A percentile compares a stretch with the other conserved stretches of the same genome.
These are phyloP conservation scores for Volucella zonaria DNA, from an alignment of 2,888 invertebrate genomes.

Conservation along the genomic window DNA sequence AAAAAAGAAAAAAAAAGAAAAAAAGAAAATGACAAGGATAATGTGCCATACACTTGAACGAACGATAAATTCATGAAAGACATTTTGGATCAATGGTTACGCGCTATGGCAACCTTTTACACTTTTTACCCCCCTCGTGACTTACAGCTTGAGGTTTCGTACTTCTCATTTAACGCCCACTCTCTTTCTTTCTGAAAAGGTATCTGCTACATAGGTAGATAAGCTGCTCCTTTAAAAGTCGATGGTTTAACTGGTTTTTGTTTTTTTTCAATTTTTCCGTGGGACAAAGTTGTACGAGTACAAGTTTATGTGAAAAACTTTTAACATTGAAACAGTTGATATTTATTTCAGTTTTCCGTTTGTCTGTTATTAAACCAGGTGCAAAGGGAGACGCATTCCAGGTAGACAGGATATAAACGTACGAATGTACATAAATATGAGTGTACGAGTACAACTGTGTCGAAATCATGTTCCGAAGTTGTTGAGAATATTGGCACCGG, in stretches of 20 bases:
- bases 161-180: neutral
- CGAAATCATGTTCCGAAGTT: neutral
- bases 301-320: constrained; percentile 32
- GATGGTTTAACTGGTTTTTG: neutral
- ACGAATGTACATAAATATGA: too few species aligned
- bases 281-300: constrained; percentile 8
- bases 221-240: neutral
- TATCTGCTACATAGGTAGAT: neutral
- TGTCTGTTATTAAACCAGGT: neutral
- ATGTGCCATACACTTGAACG: constrained; percentile 59
- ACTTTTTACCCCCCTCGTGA: constrained; percentile 21
- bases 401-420: neutral
- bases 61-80: constrained; percentile 54
- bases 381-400: neutral
- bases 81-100: constrained; percentile 55
- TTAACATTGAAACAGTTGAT: constrained; percentile 49
- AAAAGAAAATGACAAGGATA: constrained; percentile 54
- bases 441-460: neutral
- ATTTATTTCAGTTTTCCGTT: constrained; percentile 41
- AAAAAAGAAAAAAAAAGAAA: neutral
- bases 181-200: constrained; percentile 12
- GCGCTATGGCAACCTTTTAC: constrained; percentile 59
- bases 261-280: neutral
- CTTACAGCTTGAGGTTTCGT: constrained; percentile 6
- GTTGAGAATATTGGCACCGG: neutral